Percentiles rank a stretch among this genome's conserved stretches.
phyloP scores from a whole-genome alignment of 92 coral and sea anemone species.

The Epizoanthus ramosus region DNA sequence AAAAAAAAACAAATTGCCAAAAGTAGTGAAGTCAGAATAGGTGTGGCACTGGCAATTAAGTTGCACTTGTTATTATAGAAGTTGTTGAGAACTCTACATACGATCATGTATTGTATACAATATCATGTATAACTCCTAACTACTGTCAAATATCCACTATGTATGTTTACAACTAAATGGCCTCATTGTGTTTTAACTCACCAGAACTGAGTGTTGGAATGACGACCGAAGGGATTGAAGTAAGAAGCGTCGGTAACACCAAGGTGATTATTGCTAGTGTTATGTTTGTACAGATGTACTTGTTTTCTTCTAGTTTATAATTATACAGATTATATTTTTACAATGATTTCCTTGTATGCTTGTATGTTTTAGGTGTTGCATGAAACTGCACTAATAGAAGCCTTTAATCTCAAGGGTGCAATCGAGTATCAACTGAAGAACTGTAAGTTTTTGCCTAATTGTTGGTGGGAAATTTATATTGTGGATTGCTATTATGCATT shows the following conservation, averaged over 20 bases:
- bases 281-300: background rate
- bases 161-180: background rate
- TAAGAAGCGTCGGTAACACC: constrained; percentile 97
- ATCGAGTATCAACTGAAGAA: constrained; percentile 96
- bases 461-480: background rate
- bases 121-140: too few relatives aligned
- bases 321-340: background rate
- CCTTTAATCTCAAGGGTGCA: constrained; percentile 95
- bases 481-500: background rate
- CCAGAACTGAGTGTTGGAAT: constrained; percentile 98
- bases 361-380: constrained; percentile 75
- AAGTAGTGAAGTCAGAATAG: too few relatives aligned
- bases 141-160: background rate
- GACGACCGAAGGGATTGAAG: constrained; percentile 99
- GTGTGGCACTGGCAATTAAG: too few relatives aligned
- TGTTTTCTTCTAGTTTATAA: background rate
- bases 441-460: constrained; percentile 67
- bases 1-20: too few relatives aligned
- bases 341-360: background rate
- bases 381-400: constrained; percentile 96
- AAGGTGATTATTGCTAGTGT: constrained; percentile 64
- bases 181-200: background rate
- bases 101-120: too few relatives aligned
- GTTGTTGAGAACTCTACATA: too few relatives aligned
- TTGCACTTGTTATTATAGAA: too few relatives aligned